Base-by-base conservation (phyloP, 2,113 vertebrate genomes). In the Synodontis membranacea region DNA sequence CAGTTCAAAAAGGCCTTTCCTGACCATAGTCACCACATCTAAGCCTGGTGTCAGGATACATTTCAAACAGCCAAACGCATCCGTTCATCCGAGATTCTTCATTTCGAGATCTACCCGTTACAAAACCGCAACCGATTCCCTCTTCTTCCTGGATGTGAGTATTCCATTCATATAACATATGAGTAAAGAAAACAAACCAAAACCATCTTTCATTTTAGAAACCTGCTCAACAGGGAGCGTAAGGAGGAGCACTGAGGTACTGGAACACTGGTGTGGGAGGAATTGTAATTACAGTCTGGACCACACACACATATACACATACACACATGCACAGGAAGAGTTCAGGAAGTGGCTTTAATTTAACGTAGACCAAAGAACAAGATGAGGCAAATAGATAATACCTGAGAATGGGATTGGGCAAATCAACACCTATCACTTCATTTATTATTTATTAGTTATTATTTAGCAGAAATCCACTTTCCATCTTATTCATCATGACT, bases 301-400 rank as follows among this genome's bases (percentile, higher is more conserved):
- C 84, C 84, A 64, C 83, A 70, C 88, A 89, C 88, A 86, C 85
- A 87, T 82, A 86, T 74, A 62, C 88, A 78, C 84, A 84, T 82
- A 62, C 83, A 68, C 83, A 89, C 87, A 85, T 83, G 87, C 76
- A 86, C 84, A 54, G 86, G n/a, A n/a, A 84, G 21, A 92, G 25
- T 10, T 54, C 28, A 80, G 58, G 21, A 48, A 28, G 19, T 58
- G 23, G 54, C n/a, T 68, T 83, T 52, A 52, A 68, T 68, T 66
- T 83, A 37, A 31, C 34, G 62, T 34, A 34, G 44, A 23, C 17
- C n/a, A 83, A 79, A 25, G 50, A 79, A 48, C 62, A 52, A 2
- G 37, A 66, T 68, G 4, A 68, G 1, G 15, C 42, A 42, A 46
- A n/a, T 64, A 28, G 37, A 28, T 64, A 64, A 4, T 11, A 46